A percentile compares a stretch with the other conserved stretches of the same genome.
Evolutionary conservation across 1,140 invertebrate genomes (phyloP).

Genomic region (Lerema accius): DNA sequence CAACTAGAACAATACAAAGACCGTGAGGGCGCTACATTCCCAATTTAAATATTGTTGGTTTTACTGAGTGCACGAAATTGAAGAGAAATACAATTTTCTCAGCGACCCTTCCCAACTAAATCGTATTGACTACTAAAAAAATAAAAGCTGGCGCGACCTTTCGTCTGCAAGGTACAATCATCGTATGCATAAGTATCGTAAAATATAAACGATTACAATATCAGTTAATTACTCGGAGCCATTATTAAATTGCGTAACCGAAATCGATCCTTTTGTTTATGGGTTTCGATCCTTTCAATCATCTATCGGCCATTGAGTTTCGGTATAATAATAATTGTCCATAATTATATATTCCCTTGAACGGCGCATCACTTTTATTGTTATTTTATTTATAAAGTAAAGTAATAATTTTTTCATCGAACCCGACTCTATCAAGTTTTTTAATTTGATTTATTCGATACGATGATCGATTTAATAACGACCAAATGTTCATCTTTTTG

Average conservation of each 20-base stretch:
- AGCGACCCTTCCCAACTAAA: slow-evolving; percentile 58
- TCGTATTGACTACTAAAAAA: slow-evolving; percentile 54
- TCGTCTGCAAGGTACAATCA: slow-evolving; percentile 34
- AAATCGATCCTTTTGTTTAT: slow-evolving; percentile 81
- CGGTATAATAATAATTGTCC: slow-evolving; percentile 82
- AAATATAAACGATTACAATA: slow-evolving; percentile 58
- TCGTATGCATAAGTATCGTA: slow-evolving; percentile 38
- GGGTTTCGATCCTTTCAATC: slow-evolving; percentile 80
- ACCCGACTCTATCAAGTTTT: slow-evolving; percentile 75
- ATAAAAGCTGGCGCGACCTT: slow-evolving; percentile 41
- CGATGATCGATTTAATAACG: slow-evolving; percentile 77
- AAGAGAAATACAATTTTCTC: slow-evolving; percentile 76
- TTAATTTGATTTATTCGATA: slow-evolving; percentile 81
- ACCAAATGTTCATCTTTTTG: slow-evolving; percentile 69
- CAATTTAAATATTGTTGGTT: slow-evolving; percentile 79
- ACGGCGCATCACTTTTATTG: slow-evolving; percentile 80
- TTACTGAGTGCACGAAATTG: slow-evolving; percentile 77
- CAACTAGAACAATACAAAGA: slow-evolving; percentile 1
- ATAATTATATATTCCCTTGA: slow-evolving; percentile 82
- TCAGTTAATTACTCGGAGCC: slow-evolving; percentile 72
- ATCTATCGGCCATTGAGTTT: slow-evolving; percentile 79
- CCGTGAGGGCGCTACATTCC: slow-evolving; percentile 56
- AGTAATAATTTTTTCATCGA: slow-evolving; percentile 78
- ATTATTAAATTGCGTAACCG: slow-evolving; percentile 79
- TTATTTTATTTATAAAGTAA: slow-evolving; percentile 81